A percentile compares a stretch with the other conserved stretches of the same genome.
Evolutionary conservation across 2,113 vertebrate species (phyloP).

Genomic region (Oncorhynchus tshawytscha): DNA sequence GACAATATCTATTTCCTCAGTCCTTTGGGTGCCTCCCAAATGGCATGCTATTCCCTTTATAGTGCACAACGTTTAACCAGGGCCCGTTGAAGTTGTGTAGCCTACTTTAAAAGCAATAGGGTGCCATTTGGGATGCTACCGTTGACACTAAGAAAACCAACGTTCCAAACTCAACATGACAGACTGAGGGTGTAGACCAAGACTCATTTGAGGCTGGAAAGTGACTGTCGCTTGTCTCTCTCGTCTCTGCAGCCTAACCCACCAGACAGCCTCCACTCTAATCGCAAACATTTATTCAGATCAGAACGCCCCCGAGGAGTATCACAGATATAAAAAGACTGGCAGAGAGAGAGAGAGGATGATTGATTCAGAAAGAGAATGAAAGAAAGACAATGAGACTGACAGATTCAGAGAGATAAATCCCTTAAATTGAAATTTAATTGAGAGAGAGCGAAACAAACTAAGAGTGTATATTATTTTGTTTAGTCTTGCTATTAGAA

Average conservation of each 20-base stretch:
- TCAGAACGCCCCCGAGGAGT: constrained; percentile 58
- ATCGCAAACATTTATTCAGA: constrained; percentile 73
- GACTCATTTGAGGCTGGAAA: constrained; percentile 35
- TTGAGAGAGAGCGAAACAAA: constrained; percentile 4
- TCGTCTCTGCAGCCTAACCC: constrained; percentile 38
- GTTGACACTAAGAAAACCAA: constrained; percentile 14
- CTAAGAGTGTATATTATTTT: constrained; percentile 23
- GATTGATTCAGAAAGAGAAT: not conserved
- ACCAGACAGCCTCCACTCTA: constrained; percentile 48
- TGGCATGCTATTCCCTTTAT: too few relatives aligned
- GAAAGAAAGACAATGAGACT: not conserved
- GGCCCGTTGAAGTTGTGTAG: too few relatives aligned
- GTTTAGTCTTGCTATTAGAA: constrained; percentile 38
- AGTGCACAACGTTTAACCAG: too few relatives aligned
- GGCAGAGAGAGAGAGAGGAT: not conserved
- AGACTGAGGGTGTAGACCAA: constrained; percentile 55
- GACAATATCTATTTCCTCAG: too few relatives aligned
- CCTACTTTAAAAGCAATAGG: too few relatives aligned
- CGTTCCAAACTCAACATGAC: constrained; percentile 45
- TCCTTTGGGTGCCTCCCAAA: too few relatives aligned
- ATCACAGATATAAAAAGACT: constrained; percentile 31
- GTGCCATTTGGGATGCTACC: not conserved
- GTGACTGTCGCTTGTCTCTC: constrained; percentile 22
- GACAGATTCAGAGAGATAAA: constrained; percentile 13
- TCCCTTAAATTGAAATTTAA: too few relatives aligned